Evolutionary conservation across 2,113 vertebrate species (phyloP).

Genomic region (Cygnus buccinator): DNA sequence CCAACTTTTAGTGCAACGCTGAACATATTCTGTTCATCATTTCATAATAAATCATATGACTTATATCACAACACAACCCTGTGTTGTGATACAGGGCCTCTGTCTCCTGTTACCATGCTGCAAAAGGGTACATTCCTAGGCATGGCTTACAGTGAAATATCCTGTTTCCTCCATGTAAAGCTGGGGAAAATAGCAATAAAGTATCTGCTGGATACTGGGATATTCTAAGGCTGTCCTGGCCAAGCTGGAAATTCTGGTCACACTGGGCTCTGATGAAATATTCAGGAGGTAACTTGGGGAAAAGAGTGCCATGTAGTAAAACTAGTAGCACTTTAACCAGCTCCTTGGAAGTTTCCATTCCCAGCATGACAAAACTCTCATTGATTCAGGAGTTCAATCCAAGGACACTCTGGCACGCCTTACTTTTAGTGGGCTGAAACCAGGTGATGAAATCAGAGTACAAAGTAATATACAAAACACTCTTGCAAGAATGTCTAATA

Average conservation of each 20-base stretch:
- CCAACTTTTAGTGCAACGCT: background rate
- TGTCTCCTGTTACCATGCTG: background rate
- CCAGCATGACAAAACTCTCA: background rate
- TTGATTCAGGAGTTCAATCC: constrained; percentile 44
- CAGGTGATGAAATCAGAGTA: constrained; percentile 5
- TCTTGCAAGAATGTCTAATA: background rate
- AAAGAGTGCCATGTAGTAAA: background rate
- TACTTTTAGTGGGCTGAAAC: background rate
- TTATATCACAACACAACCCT: background rate
- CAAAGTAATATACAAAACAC: background rate
- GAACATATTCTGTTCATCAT: background rate
- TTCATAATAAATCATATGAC: background rate
- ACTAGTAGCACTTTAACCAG: background rate
- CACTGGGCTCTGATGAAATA: background rate
- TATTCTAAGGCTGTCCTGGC: background rate
- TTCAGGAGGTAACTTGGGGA: background rate
- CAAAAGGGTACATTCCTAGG: background rate
- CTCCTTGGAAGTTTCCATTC: constrained; percentile 16
- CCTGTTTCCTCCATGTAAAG: background rate
- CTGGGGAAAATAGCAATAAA: background rate
- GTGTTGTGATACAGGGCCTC: background rate
- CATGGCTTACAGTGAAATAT: background rate
- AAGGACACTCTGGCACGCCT: background rate
- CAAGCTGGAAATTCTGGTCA: constrained; percentile 46
- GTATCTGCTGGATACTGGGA: background rate